A percentile compares a stretch with the other conserved stretches of the same genome.
These are phyloP conservation scores for Premnoplex brunnescens DNA, from an alignment of 2,797 vertebrate species.

Conservation along the genomic window DNA sequence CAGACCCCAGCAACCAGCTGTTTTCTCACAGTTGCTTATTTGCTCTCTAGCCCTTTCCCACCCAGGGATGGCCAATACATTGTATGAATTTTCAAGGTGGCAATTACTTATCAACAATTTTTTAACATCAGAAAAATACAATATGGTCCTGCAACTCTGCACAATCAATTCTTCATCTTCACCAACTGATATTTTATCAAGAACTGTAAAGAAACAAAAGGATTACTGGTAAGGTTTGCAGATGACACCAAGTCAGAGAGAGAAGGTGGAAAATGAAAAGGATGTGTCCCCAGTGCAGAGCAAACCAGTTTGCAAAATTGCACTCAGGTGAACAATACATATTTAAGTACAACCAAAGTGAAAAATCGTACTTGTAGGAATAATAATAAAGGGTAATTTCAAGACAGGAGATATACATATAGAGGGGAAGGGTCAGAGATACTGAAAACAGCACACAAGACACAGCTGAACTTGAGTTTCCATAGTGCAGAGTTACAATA, in stretches of 20 bases:
- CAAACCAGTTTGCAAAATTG: background rate
- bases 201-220: background rate
- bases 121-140: background rate
- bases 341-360: background rate
- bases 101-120: background rate
- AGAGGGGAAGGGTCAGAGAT: background rate
- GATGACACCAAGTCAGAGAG: background rate
- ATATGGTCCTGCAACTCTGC: background rate
- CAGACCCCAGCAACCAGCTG: background rate
- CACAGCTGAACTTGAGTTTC: background rate
- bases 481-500: background rate
- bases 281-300: background rate
- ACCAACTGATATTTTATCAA: background rate
- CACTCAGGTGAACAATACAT: fast-evolving
- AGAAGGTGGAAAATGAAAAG: background rate
- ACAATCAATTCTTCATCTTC: background rate
- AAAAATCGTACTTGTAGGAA: background rate
- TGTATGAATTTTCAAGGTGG: background rate
- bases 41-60: background rate
- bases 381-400: background rate
- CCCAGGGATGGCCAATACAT: fast-evolving
- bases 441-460: background rate
- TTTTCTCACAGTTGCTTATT: background rate
- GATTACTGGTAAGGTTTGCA: background rate
- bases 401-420: fast-evolving